phyloP scores from a whole-genome alignment of 2,797 vertebrate genomes.

The Harpagifer antarcticus region DNA sequence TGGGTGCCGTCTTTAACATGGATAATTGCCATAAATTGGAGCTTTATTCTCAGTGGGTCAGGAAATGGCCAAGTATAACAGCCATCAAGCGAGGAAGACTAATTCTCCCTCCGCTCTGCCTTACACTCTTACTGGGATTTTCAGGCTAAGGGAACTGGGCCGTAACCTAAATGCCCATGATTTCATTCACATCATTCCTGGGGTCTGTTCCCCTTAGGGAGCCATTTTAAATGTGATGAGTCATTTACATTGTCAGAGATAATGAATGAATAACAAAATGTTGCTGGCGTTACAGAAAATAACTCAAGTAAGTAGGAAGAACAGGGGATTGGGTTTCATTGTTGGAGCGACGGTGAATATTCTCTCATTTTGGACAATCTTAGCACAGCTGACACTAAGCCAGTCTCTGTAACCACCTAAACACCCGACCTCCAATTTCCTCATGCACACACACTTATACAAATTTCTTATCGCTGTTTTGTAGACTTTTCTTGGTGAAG shows the following conservation, averaged over 20 bases:
- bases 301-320: conserved; percentile 54
- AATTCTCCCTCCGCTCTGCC: conserved; percentile 63
- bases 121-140: conserved; percentile 51
- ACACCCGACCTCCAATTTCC: conserved; percentile 31
- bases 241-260: conserved; percentile 79
- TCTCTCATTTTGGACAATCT: conserved; percentile 60
- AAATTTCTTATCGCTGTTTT: conserved; percentile 29
- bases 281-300: conserved; percentile 66
- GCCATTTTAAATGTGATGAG: conserved; percentile 74
- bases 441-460: conserved; percentile 28
- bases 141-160: conserved; percentile 55
- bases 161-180: conserved; percentile 71
- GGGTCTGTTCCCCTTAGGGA: conserved; percentile 65
- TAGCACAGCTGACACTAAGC: conserved; percentile 49
- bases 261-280: conserved; percentile 79
- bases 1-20: conserved; percentile 68
- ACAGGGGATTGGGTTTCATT: conserved; percentile 55
- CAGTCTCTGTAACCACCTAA: conserved; percentile 33
- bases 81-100: conserved; percentile 67
- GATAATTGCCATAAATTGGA: conserved; percentile 78
- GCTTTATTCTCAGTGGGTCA: conserved; percentile 77
- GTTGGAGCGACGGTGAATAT: conserved; percentile 44
- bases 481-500: conserved; percentile 37
- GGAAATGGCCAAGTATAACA: conserved; percentile 75
- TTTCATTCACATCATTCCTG: conserved; percentile 70